Percentiles rank a stretch among this genome's conserved stretches.
These are phyloP conservation scores for Bubo blakistoni DNA, from an alignment of 2,113 vertebrate genomes.

Conservation along the genomic window DNA sequence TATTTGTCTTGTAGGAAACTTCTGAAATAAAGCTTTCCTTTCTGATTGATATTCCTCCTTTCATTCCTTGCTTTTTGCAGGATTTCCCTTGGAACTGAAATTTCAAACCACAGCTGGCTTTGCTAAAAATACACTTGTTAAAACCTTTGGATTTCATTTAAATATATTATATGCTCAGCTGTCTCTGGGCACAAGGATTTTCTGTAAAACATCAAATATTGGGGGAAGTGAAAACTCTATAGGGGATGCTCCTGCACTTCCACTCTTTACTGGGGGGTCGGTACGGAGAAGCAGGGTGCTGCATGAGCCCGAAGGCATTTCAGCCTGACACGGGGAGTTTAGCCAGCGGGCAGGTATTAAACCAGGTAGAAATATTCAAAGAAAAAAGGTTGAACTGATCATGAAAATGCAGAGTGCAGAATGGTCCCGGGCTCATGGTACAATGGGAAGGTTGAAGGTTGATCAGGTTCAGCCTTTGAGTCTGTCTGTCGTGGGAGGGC, in stretches of 20 bases:
- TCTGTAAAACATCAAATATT: neutral
- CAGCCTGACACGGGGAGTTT: rapidly evolving
- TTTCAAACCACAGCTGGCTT: neutral
- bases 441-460: neutral
- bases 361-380: neutral
- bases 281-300: neutral
- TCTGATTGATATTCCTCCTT: neutral
- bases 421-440: rapidly evolving
- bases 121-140: neutral
- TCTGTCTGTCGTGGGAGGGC: too few species aligned
- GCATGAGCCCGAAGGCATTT: rapidly evolving
- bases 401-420: neutral
- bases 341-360: neutral
- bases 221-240: neutral
- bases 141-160: neutral
- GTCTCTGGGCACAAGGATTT: neutral
- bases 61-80: neutral
- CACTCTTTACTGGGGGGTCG: rapidly evolving
- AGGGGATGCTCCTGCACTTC: neutral
- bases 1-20: neutral
- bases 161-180: neutral
- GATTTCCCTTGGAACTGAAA: neutral
- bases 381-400: neutral
- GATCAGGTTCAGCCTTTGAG: too few species aligned
- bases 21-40: neutral